A percentile compares a stretch with the other conserved stretches of the same genome.
Conservation (phyloP, 1,140 invertebrate genomes). For the Bombus turneri region DNA sequence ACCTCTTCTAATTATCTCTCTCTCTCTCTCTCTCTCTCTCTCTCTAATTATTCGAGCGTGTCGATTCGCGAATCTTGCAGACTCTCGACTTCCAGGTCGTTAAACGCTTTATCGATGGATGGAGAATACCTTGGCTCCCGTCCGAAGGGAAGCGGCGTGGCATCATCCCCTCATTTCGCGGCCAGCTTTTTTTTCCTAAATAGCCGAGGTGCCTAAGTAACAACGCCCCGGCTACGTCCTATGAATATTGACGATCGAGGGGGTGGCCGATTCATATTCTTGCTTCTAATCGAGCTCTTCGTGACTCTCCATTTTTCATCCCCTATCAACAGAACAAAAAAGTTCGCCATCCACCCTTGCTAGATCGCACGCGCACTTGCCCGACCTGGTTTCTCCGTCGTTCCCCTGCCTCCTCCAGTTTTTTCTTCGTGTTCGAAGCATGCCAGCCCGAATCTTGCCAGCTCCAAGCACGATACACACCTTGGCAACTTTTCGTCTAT, state of each 20-base stretch:
- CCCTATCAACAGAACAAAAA: constrained; percentile 62
- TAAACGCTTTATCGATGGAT: constrained; percentile 23
- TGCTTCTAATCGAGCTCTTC: constrained; percentile 61
- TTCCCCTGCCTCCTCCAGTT: background rate
- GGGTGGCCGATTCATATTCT: constrained; percentile 62
- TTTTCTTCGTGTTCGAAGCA: background rate
- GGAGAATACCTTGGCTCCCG: no score
- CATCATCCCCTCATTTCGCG: constrained; percentile 4
- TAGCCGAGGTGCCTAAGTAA: constrained; percentile 1
- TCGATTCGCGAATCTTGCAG: constrained; percentile 16
- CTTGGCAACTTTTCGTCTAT: constrained; percentile 28
- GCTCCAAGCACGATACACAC: background rate
- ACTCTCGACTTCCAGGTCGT: constrained; percentile 31
- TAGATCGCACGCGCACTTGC: background rate
- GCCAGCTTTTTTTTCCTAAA: constrained; percentile 18
- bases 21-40: background rate
- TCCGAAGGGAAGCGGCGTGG: background rate
- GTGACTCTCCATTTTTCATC: constrained; percentile 68
- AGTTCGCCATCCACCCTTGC: constrained; percentile 1
- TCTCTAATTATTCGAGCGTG: constrained; percentile 3
- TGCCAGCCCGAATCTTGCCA: background rate
- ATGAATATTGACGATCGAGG: constrained; percentile 65
- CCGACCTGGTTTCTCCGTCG: background rate
- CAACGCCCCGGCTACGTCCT: constrained; percentile 14
- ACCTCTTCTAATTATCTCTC: constrained; percentile 17